A percentile compares a stretch with the other conserved stretches of the same genome.
phyloP scores from a whole-genome alignment of 2,113 vertebrate species.

The Sphyrna mokarran region DNA sequence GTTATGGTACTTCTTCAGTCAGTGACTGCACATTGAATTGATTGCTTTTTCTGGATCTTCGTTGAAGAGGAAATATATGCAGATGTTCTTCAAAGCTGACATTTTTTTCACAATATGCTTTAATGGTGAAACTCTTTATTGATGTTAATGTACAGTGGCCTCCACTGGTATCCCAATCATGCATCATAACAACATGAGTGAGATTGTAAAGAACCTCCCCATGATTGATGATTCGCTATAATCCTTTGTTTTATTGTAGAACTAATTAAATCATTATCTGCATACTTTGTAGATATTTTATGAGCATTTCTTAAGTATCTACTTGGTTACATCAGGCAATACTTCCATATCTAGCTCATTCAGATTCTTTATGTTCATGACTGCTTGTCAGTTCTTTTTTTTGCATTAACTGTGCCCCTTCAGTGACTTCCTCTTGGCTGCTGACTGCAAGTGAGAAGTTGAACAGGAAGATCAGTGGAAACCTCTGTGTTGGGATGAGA shows the following conservation, averaged over 20 bases:
- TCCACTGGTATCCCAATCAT: not conserved
- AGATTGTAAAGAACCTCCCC: not conserved
- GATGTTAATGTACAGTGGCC: not conserved
- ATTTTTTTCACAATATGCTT: not conserved
- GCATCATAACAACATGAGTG: not conserved
- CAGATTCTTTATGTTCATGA: not conserved
- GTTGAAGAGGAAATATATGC: not conserved
- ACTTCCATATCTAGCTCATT: not conserved
- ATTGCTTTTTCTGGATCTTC: not conserved
- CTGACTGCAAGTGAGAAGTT: not conserved
- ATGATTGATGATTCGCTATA: not conserved
- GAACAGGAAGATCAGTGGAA: not conserved
- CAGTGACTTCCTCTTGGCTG: not conserved
- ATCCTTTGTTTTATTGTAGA: not conserved
- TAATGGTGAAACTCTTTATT: not conserved
- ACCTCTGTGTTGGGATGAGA: not conserved
- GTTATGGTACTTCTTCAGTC: not conserved
- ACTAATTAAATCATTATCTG: not conserved
- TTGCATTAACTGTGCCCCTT: not conserved
- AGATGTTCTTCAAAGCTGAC: not conserved
- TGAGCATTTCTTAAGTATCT: not conserved
- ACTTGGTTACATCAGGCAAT: not conserved
- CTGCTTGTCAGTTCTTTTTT: not conserved
- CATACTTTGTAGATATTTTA: not conserved
- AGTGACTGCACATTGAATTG: not conserved